These are phyloP conservation scores for Solenopsis fugax DNA, from an alignment of 1,140 invertebrate species.

Conservation along the genomic window DNA sequence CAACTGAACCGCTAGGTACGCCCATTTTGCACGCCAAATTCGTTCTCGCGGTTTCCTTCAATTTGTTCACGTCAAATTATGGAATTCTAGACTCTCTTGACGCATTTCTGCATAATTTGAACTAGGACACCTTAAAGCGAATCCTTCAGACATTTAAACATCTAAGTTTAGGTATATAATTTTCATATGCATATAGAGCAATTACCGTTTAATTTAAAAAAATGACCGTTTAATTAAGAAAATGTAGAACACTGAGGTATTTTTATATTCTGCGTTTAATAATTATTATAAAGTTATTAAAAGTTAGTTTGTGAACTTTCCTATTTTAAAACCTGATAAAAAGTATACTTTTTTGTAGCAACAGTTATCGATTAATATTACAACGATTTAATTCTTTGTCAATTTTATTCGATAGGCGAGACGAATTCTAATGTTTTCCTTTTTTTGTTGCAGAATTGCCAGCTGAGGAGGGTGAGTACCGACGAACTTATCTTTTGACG, in stretches of 20 bases:
- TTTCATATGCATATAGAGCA: background rate
- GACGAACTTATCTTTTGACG: background rate
- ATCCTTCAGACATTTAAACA: constrained; percentile 20
- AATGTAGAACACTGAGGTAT: background rate
- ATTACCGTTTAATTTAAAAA: background rate
- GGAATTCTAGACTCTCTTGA: constrained; percentile 17
- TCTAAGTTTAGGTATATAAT: background rate
- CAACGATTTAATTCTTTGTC: background rate
- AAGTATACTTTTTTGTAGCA: background rate
- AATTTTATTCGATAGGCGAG: background rate
- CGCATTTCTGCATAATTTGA: constrained; percentile 62
- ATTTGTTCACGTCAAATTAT: constrained; percentile 58
- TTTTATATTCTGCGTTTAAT: background rate
- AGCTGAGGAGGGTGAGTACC: constrained; percentile 90
- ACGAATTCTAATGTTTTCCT: constrained; percentile 28
- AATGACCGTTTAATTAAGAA: background rate
- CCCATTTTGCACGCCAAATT: constrained; percentile 57
- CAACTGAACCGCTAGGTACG: constrained; percentile 13
- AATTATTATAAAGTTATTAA: constrained; percentile 1
- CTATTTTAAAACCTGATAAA: background rate
- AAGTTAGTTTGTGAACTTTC: background rate
- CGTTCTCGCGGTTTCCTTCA: constrained; percentile 65
- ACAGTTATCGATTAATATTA: background rate
- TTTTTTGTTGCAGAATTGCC: constrained; percentile 90
- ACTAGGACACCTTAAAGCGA: constrained; percentile 78